A percentile compares a stretch with the other conserved stretches of the same genome.
Evolutionary conservation across 2,888 invertebrate species (phyloP).

Genomic region (Tiliacea aurago): DNA sequence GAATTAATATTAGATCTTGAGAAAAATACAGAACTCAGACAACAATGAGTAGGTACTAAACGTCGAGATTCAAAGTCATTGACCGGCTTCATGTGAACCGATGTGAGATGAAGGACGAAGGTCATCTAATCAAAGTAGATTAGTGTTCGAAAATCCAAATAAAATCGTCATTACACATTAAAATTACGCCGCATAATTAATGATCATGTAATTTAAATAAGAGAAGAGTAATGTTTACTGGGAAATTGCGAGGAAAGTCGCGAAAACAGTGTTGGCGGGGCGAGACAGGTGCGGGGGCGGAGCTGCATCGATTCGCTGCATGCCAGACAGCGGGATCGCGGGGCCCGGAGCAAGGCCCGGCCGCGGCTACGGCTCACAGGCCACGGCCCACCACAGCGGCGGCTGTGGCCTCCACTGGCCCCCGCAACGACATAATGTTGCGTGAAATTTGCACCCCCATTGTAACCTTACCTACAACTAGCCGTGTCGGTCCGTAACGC

Average conservation of each 20-base stretch:
- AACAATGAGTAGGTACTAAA: constrained; percentile 32
- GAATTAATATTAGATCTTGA: background rate
- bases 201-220: constrained; percentile 18
- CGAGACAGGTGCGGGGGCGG: constrained; percentile 72
- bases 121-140: constrained; percentile 25
- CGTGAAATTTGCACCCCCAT: constrained; percentile 87
- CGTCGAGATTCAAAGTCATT: constrained; percentile 50
- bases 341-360: constrained; percentile 56
- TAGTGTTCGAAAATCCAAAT: constrained; percentile 2
- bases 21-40: constrained; percentile 36
- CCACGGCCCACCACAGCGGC: constrained; percentile 55
- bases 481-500: constrained; percentile 74
- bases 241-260: constrained; percentile 62
- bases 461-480: constrained; percentile 80
- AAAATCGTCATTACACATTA: constrained; percentile 7
- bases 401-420: constrained; percentile 66
- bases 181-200: constrained; percentile 5
- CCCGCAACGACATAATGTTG: constrained; percentile 83
- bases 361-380: constrained; percentile 58
- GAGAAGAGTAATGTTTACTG: constrained; percentile 46
- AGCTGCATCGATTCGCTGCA: constrained; percentile 86
- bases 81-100: constrained; percentile 31
- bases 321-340: constrained; percentile 72
- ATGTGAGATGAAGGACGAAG: constrained; percentile 23
- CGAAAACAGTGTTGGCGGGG: constrained; percentile 69